Percentiles rank a stretch among this genome's conserved stretches.
These are phyloP conservation scores for Coilia nasus DNA, from an alignment of 2,797 vertebrate species.

Conservation along the genomic window DNA sequence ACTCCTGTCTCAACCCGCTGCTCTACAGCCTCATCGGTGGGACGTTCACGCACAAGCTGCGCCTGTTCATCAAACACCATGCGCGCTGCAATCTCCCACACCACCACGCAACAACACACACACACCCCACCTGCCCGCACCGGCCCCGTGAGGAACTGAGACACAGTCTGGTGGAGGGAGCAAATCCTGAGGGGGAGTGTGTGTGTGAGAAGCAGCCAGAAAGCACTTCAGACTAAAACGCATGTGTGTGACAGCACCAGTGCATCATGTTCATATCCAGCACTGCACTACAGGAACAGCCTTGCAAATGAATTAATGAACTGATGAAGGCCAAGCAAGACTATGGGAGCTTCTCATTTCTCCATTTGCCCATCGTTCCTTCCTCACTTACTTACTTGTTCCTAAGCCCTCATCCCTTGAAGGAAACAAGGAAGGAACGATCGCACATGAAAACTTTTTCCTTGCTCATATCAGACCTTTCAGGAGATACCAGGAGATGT, in stretches of 20 bases:
- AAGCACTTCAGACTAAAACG: neutral
- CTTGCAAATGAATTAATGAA: neutral
- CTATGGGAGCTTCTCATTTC: neutral
- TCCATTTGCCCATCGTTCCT: too few species aligned
- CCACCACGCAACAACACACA: conserved; percentile 60
- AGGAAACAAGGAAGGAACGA: too few species aligned
- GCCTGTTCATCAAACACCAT: conserved; percentile 79
- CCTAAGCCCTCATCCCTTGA: too few species aligned
- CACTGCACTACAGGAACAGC: neutral
- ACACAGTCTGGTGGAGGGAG: conserved; percentile 25
- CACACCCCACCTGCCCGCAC: neutral
- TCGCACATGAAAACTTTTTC: too few species aligned
- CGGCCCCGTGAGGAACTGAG: conserved; percentile 7
- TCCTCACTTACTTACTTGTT: too few species aligned
- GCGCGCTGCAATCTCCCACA: conserved; percentile 60
- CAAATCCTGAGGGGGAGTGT: neutral
- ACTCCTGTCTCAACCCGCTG: conserved; percentile 92
- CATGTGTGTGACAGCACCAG: neutral
- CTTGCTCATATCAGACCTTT: too few species aligned
- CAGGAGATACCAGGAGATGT: too few species aligned
- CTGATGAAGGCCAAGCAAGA: neutral
- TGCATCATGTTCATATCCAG: neutral
- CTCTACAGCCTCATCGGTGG: conserved; percentile 91
- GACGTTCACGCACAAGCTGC: conserved; percentile 85
- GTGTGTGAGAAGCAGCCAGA: conserved; percentile 21